A percentile compares a stretch with the other conserved stretches of the same genome.
Conservation (phyloP, 2,888 invertebrate genomes). For the Sarcophaga caerulescens region DNA sequence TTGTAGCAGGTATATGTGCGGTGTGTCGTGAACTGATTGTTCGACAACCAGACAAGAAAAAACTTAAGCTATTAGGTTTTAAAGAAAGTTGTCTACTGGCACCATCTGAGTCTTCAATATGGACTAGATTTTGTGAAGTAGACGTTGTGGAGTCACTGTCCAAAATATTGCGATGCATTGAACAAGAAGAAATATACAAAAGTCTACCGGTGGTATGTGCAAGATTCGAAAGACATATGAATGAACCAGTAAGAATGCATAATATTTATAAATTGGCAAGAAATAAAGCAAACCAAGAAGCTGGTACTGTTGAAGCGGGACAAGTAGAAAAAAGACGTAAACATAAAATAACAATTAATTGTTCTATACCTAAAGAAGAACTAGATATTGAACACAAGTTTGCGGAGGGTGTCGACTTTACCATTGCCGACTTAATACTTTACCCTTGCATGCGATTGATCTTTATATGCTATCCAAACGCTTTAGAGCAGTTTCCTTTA, state of each 20-base stretch:
- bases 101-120: slow-evolving; percentile 91
- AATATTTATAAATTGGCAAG: slow-evolving; percentile 90
- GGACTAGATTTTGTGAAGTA: slow-evolving; percentile 96
- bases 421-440: slow-evolving; percentile 91
- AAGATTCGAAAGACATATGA: slow-evolving; percentile 92
- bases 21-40: slow-evolving; percentile 85
- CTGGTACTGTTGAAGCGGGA: slow-evolving; percentile 4
- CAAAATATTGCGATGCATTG: slow-evolving; percentile 78
- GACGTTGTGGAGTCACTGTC: slow-evolving; percentile 85
- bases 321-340: slow-evolving; percentile 70
- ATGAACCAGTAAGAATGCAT: slow-evolving; percentile 91
- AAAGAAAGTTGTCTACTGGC: slow-evolving; percentile 90
- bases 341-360: slow-evolving; percentile 81
- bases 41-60: slow-evolving; percentile 73
- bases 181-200: slow-evolving; percentile 75
- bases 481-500: slow-evolving; percentile 82
- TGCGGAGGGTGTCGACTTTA: slow-evolving; percentile 91
- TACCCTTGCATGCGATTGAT: slow-evolving; percentile 87
- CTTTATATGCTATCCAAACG: slow-evolving; percentile 80
- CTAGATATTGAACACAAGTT: slow-evolving; percentile 85
- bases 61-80: slow-evolving; percentile 86
- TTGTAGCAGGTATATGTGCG: slow-evolving; percentile 90
- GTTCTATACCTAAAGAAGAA: slow-evolving; percentile 80
- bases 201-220: slow-evolving; percentile 87
- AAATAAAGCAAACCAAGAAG: slow-evolving; percentile 81